These are phyloP conservation scores for Andricus quercusramuli DNA, from an alignment of 2,888 invertebrate species.

Conservation along the genomic window DNA sequence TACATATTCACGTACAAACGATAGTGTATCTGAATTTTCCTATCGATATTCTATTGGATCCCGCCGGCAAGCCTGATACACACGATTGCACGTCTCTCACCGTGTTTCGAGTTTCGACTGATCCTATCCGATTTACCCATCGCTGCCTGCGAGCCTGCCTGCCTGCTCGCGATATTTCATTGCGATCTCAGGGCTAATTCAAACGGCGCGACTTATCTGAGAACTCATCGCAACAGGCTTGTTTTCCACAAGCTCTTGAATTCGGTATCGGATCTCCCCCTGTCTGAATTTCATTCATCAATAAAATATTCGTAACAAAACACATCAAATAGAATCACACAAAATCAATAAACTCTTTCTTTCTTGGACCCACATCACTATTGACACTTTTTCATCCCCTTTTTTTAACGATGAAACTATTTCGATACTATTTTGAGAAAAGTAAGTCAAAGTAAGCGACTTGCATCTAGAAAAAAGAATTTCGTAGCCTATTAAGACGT, in stretches of 20 bases:
- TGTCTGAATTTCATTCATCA: background rate
- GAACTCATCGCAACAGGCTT: constrained; percentile 47
- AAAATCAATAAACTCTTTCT: no score
- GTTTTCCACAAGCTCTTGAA: constrained; percentile 49
- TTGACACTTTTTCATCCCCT: no score
- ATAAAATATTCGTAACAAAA: background rate
- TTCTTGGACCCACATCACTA: no score
- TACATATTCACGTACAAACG: constrained; percentile 53
- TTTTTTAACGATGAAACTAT: no score
- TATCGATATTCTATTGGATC: constrained; percentile 60
- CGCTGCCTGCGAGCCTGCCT: constrained; percentile 34
- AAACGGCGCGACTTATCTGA: constrained; percentile 57
- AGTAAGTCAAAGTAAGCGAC: no score
- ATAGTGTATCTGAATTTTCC: constrained; percentile 55
- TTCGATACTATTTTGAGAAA: no score
- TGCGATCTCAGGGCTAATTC: constrained; percentile 55
- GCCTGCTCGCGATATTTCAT: constrained; percentile 56
- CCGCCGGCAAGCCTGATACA: constrained; percentile 47
- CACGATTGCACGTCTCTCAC: constrained; percentile 45
- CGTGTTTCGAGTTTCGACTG: constrained; percentile 51
- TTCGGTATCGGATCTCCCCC: constrained; percentile 50
- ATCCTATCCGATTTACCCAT: constrained; percentile 54
- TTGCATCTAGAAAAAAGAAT: no score
- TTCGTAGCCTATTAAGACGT: no score
- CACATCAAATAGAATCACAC: background rate